These are phyloP conservation scores for Periophthalmodon schlosseri DNA, from an alignment of 2,113 vertebrate species.

Conservation along the genomic window DNA sequence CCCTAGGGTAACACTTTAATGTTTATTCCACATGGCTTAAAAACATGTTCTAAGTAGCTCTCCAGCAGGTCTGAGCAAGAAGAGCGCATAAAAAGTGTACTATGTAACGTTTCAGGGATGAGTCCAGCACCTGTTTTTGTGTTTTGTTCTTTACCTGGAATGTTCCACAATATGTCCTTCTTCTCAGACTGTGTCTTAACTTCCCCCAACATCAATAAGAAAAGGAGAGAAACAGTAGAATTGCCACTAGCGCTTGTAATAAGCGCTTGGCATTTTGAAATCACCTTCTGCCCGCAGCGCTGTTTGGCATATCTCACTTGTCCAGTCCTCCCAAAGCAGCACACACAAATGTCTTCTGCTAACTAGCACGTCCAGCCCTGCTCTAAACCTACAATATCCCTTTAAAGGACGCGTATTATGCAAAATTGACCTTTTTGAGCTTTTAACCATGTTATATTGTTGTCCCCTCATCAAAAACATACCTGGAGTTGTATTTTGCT, in stretches of 20 bases:
- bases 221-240: not conserved
- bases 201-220: not conserved
- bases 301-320: conserved; percentile 6
- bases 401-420: not conserved
- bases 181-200: not conserved
- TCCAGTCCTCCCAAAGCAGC: not conserved
- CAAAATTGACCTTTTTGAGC: no score
- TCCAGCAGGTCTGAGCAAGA: not conserved
- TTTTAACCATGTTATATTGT: no score
- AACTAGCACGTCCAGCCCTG: not conserved
- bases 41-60: not conserved
- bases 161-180: not conserved
- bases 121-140: no score
- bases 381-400: not conserved
- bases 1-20: conserved; percentile 86
- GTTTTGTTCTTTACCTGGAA: no score
- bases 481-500: no score
- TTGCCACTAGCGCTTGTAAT: not conserved
- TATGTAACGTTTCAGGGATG: no score
- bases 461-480: no score
- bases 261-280: conserved; percentile 2
- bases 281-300: not conserved
- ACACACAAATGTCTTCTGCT: not conserved
- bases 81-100: not conserved
- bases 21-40: not conserved